Base-by-base conservation (phyloP, 1,140 invertebrate species). In the Telenomus remus region DNA sequence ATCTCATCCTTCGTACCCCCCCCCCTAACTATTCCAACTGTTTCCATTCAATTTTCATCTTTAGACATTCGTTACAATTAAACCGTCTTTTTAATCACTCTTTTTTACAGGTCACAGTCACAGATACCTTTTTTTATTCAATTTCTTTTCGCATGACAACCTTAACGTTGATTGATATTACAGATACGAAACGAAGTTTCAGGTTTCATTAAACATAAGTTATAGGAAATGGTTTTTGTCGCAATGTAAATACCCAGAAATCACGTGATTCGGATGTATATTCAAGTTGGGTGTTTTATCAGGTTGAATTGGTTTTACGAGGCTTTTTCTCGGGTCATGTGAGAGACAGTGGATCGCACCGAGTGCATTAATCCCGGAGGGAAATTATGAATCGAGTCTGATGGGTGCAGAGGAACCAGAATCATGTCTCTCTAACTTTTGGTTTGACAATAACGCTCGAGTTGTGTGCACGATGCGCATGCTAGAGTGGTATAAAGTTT, bases 381-480 rank as follows among this genome's bases (percentile, higher is more conserved):
- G 64, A 71, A 75, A 75, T 75, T 68, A 75, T 72, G 69, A 55
- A 64, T 55, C 49, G 65, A 42, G 50, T 35, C 12, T 47, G 47
- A 27, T 27, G 19, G 19, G 19, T 27, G 53, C 56, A 43, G 50
- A 64, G 37, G 61, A 71, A 71, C 70, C 70, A 71, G 69, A 74
- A 9, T 3, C 61, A 61, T 78, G 61, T 71, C 73, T 27, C 19
- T 27, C 19, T 27, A 1, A 27, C 19, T 27, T 1, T 64, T 44
- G 54, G 57, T 71, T 74, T 74, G 46, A 71, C 53, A 54, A 46
- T 49, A 47, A 49, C 33, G 59, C 60, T 48, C 54, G n/a, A 27
- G 11, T 43, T 56, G 34, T 49, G n/a, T 1, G 37, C 11, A 35
- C 8, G 57, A 54, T 84, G 84, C 84, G 84, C 84, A 85, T 85